Conservation (phyloP, 1,140 invertebrate species). For the Adelges cooleyi region DNA sequence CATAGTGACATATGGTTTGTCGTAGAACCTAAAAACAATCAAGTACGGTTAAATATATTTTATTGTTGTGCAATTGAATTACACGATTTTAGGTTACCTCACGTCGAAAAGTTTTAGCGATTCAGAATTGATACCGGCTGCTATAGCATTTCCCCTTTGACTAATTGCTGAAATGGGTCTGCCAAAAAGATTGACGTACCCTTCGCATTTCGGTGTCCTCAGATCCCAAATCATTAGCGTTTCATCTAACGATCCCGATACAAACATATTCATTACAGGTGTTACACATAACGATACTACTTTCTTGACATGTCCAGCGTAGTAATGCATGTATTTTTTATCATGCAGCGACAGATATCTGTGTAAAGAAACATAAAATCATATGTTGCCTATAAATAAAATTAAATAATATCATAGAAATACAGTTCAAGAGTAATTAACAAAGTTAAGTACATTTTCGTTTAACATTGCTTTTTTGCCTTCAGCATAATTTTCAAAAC, state of each 20-base stretch:
- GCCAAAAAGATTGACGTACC: constrained; percentile 90
- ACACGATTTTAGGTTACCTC: constrained; percentile 25
- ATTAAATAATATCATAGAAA: too few species aligned
- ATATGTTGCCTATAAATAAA: too few species aligned
- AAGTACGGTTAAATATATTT: too few species aligned
- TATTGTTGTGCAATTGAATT: not conserved
- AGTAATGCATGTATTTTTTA: constrained; percentile 95
- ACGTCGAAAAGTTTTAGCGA: constrained; percentile 92
- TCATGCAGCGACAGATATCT: constrained; percentile 90
- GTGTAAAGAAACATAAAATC: too few species aligned
- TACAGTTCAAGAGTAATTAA: too few species aligned
- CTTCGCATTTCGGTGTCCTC: constrained; percentile 91
- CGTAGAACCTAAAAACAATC: constrained; percentile 62
- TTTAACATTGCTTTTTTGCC: too few species aligned
- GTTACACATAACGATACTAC: constrained; percentile 94
- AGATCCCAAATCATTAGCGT: constrained; percentile 94
- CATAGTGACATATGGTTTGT: constrained; percentile 94
- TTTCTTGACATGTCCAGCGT: constrained; percentile 92
- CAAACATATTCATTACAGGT: constrained; percentile 93
- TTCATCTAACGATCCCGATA: constrained; percentile 95
- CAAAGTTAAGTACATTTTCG: too few species aligned
- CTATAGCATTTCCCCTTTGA: constrained; percentile 97
- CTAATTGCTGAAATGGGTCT: constrained; percentile 95
- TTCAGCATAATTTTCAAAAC: too few species aligned
- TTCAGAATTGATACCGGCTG: constrained; percentile 95